Conservation (phyloP, 2,888 invertebrate genomes). For the Chesias legatella region DNA sequence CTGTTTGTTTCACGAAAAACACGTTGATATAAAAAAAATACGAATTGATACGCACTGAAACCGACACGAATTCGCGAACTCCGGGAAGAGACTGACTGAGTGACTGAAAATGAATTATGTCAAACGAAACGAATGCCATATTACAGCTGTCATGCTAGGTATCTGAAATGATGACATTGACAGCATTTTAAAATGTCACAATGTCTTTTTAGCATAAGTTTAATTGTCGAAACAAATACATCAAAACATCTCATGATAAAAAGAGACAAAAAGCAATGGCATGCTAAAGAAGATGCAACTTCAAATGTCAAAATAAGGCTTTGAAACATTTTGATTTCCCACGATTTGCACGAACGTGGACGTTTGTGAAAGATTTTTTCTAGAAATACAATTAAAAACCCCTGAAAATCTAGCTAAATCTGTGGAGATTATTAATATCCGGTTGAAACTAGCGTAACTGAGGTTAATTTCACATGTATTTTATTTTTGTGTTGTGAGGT, state of each 20-base stretch:
- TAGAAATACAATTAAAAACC: slow-evolving; percentile 5
- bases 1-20: slow-evolving; percentile 54
- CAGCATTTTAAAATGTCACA: too few relatives aligned
- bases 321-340: slow-evolving; percentile 5
- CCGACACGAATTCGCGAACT: slow-evolving; percentile 18
- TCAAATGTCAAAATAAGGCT: background rate
- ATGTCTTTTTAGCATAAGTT: too few relatives aligned
- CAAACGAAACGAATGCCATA: slow-evolving; percentile 3
- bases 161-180: too few relatives aligned
- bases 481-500: slow-evolving; percentile 19
- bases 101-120: background rate
- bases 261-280: too few relatives aligned
- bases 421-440: background rate
- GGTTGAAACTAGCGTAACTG: background rate
- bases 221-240: too few relatives aligned
- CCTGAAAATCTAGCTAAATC: background rate
- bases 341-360: slow-evolving; percentile 24
- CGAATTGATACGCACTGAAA: slow-evolving; percentile 14
- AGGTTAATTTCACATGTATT: slow-evolving; percentile 4
- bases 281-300: background rate
- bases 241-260: too few relatives aligned
- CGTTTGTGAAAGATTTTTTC: slow-evolving; percentile 5
- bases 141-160: slow-evolving; percentile 7
- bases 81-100: slow-evolving; percentile 16
- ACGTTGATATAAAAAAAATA: slow-evolving; percentile 29